Base-by-base conservation (phyloP, 1,140 invertebrate species). In the Bombus confusus region DNA sequence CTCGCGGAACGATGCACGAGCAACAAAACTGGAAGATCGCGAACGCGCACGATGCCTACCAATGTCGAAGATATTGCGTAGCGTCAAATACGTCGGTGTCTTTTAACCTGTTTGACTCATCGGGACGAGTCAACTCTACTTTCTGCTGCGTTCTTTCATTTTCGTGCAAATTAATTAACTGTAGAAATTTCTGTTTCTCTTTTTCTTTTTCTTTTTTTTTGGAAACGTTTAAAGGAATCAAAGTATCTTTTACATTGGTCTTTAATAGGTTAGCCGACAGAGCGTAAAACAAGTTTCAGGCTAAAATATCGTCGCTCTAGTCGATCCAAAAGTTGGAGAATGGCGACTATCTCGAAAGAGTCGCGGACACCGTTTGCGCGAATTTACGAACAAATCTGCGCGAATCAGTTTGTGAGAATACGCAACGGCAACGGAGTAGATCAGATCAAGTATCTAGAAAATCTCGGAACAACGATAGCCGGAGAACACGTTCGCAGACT, bases 241-340 rank as follows among this genome's bases (percentile, higher is more conserved):
- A n/a, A n/a, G n/a, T n/a, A n/a, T n/a, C n/a, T n/a, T n/a, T n/a
- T n/a, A n/a, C n/a, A n/a, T n/a, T n/a, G n/a, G n/a, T n/a, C 1
- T 22, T 6, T 8, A 52, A 6, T 8, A 52, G 18, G 47, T 22
- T 52, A 52, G 47, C 47, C 18, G 18, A 18, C 47, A 52, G 47
- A 52, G 15, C 47, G 47, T 47, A 0, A 47, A 47, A 47, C 47
- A 0, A 18, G 43, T 47, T 15, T 18, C 43, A 1, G 4, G 43
- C 0, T 18, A 5, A 47, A 47, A 4, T 5, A 18, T 18, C 15
- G 34, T 15, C 47, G 3, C 2, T 31, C 68, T 52, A 71, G 84
- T 84, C 74, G 69, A 85, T 64, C 37, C 66, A 52, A 81, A 87
- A 39, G 66, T 52, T n/a, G 66, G 62, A 9, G 82, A 62, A n/a